Percentiles rank a stretch among this genome's conserved stretches.
Conservation (phyloP, 2,113 vertebrate species). For the Mesoclemmys tuberculata region DNA sequence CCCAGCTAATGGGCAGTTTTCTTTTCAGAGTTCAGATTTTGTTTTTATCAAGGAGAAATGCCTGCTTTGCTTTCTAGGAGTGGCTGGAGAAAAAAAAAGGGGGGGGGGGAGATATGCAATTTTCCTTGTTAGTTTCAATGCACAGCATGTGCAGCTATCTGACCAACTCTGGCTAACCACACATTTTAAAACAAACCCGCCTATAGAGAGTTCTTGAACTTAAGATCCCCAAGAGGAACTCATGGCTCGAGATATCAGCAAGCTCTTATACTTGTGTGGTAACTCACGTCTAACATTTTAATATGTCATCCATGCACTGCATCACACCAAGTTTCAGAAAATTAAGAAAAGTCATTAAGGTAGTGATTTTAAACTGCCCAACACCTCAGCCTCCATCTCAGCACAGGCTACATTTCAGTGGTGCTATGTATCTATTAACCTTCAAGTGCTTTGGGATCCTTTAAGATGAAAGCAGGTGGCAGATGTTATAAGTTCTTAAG, state of each 20-base stretch:
- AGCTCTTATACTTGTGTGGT: accelerated
- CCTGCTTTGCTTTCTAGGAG: background rate
- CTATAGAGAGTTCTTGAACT: background rate
- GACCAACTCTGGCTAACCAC: background rate
- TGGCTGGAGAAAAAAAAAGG: too few relatives aligned
- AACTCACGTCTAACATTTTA: background rate
- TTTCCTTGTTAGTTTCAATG: background rate
- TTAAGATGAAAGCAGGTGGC: background rate
- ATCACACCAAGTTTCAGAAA: background rate
- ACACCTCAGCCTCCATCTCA: background rate
- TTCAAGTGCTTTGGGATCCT: accelerated
- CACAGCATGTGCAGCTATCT: background rate
- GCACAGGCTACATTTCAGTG: too few relatives aligned
- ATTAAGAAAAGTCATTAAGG: slow-evolving; percentile 26
- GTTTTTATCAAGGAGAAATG: background rate
- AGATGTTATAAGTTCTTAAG: background rate
- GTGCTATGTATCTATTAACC: background rate
- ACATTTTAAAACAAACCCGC: background rate
- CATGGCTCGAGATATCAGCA: background rate
- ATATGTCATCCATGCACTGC: accelerated
- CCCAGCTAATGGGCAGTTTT: too few relatives aligned
- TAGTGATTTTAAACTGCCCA: slow-evolving; percentile 38
- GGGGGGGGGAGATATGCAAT: background rate
- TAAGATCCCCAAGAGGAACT: background rate
- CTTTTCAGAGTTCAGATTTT: background rate